Conservation (phyloP, 2,113 vertebrate genomes). For the Chamaea fasciata region DNA sequence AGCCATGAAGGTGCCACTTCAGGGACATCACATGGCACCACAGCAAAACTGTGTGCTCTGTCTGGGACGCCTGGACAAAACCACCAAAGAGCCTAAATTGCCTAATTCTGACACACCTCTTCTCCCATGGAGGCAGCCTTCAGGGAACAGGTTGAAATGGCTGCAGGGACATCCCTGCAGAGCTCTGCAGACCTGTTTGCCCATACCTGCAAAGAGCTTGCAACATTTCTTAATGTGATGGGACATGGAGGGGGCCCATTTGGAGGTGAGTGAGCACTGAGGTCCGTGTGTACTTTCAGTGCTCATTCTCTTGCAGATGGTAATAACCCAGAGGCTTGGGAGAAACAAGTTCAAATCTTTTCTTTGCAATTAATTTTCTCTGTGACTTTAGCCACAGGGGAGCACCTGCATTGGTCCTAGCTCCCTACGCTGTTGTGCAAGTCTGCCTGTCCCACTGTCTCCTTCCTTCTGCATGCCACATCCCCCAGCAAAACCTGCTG, state of each 20-base stretch:
- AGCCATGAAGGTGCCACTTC: background rate
- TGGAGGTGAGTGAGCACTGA: background rate
- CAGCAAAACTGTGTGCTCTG: fast-evolving
- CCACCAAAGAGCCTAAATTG: background rate
- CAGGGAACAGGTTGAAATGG: background rate
- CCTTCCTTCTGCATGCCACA: background rate
- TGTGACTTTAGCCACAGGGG: background rate
- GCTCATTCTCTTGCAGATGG: background rate
- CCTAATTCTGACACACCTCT: background rate
- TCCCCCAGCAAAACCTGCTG: background rate
- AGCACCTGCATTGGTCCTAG: background rate
- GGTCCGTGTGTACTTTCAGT: background rate
- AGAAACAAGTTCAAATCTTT: background rate
- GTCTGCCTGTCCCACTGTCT: background rate
- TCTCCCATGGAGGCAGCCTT: background rate
- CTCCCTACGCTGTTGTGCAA: fast-evolving
- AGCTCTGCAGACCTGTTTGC: background rate
- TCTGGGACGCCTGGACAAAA: background rate
- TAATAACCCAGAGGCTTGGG: background rate
- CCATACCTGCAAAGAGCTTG: background rate
- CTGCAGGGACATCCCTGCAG: background rate
- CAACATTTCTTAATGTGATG: background rate
- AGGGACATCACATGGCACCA: background rate
- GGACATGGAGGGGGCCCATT: fast-evolving
- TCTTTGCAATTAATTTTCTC: background rate